Conservation (phyloP, 2,113 vertebrate species). For the Centropristis striata region DNA sequence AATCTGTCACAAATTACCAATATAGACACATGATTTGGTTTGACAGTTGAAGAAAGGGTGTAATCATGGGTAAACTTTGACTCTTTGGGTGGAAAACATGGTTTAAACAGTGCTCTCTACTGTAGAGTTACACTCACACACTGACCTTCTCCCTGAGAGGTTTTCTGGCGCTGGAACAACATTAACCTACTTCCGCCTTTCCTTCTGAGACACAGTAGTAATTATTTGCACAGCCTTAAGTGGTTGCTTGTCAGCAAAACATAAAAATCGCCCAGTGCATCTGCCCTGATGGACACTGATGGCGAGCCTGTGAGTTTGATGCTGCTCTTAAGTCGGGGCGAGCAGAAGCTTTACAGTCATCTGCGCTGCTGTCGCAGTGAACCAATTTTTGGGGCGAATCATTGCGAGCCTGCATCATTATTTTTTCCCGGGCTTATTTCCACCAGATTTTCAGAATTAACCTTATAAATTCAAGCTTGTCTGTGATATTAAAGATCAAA, state of each 20-base stretch:
- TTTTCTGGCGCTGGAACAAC: neutral
- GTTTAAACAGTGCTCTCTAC: neutral
- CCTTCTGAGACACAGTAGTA: slow-evolving; percentile 29
- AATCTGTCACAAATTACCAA: neutral
- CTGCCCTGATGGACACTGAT: slow-evolving; percentile 35
- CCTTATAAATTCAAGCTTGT: slow-evolving; percentile 33
- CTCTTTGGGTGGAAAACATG: neutral
- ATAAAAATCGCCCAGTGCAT: neutral
- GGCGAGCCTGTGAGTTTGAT: slow-evolving; percentile 15
- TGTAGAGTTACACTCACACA: neutral
- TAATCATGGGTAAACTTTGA: neutral
- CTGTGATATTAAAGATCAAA: slow-evolving; percentile 23
- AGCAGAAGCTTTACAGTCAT: slow-evolving; percentile 3
- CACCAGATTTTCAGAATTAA: slow-evolving; percentile 17
- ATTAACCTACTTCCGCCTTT: slow-evolving; percentile 7
- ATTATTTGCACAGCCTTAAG: slow-evolving; percentile 41
- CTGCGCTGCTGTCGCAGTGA: slow-evolving; percentile 23
- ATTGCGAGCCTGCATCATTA: slow-evolving; percentile 35
- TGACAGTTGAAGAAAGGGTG: neutral
- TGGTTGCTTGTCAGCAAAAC: slow-evolving; percentile 43
- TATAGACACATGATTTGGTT: neutral
- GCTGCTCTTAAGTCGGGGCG: slow-evolving; percentile 29
- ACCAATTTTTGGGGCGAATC: slow-evolving; percentile 32
- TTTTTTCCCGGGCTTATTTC: slow-evolving; percentile 26
- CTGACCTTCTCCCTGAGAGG: neutral